phyloP scores from a whole-genome alignment of 2,113 vertebrate genomes.

The Cygnus buccinator region DNA sequence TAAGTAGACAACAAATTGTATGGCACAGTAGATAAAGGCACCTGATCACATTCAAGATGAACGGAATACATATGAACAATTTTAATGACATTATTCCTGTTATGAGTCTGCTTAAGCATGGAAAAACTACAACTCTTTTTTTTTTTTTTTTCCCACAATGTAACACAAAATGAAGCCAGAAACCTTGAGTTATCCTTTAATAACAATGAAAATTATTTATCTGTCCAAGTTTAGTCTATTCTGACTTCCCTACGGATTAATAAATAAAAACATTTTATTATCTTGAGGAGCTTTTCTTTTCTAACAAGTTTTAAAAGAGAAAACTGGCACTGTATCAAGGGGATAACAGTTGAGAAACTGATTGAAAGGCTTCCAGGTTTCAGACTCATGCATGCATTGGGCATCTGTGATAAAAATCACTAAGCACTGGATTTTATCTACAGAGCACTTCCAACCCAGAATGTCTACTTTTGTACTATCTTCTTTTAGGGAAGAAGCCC shows the following conservation, averaged over 20 bases:
- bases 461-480: not conserved
- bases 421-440: not conserved
- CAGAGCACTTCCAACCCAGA: not conserved
- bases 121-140: not conserved
- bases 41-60: not conserved
- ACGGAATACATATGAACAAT: not conserved
- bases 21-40: not conserved
- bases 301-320: not conserved
- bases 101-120: not conserved
- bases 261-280: not conserved
- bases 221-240: not conserved
- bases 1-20: slow-evolving; percentile 11
- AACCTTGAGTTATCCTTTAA: not conserved
- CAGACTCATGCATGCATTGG: not conserved
- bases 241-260: slow-evolving; percentile 26
- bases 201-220: slow-evolving; percentile 35
- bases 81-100: not conserved
- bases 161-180: not conserved
- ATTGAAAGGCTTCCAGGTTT: slow-evolving; percentile 20
- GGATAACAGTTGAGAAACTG: not conserved
- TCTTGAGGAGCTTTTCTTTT: not conserved
- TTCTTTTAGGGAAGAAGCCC: not conserved
- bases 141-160: not conserved
- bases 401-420: not conserved
- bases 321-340: not conserved